Evolutionary conservation across 2,888 invertebrate species (phyloP).

Genomic region (Nomada ruficornis): DNA sequence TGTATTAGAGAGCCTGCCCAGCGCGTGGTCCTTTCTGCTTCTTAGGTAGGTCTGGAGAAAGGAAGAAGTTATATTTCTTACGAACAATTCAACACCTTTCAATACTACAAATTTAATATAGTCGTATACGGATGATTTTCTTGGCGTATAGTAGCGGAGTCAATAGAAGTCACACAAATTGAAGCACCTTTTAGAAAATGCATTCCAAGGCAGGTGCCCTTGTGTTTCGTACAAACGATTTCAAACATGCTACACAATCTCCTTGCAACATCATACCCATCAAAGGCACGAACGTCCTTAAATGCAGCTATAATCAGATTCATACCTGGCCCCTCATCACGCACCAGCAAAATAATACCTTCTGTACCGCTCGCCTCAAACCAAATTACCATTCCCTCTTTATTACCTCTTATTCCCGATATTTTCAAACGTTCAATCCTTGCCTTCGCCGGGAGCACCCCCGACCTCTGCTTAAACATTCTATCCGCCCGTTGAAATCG

Average conservation of each 20-base stretch:
- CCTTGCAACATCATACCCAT: background rate
- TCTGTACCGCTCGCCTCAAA: background rate
- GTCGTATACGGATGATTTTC: too few relatives aligned
- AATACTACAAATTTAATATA: too few relatives aligned
- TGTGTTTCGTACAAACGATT: background rate
- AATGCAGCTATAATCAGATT: conserved; percentile 5
- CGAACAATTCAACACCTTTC: too few relatives aligned
- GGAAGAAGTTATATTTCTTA: too few relatives aligned
- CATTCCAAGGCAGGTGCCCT: background rate
- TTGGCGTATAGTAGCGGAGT: too few relatives aligned
- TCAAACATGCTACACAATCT: background rate
- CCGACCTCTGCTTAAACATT: conserved; percentile 3
- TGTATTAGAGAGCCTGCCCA: too few relatives aligned
- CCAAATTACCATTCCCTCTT: background rate
- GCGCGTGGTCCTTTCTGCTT: too few relatives aligned
- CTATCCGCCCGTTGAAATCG: background rate
- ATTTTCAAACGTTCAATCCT: conserved; percentile 9
- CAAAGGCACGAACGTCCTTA: background rate
- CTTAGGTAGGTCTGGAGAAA: too few relatives aligned
- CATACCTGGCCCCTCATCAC: background rate
- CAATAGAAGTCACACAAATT: background rate
- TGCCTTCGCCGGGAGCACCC: background rate
- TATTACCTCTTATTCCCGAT: conserved; percentile 12
- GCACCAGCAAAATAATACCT: conserved; percentile 13
- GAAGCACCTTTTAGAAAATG: background rate